Conservation (phyloP, 92 coral and sea anemone species). For the Porites lobata region DNA sequence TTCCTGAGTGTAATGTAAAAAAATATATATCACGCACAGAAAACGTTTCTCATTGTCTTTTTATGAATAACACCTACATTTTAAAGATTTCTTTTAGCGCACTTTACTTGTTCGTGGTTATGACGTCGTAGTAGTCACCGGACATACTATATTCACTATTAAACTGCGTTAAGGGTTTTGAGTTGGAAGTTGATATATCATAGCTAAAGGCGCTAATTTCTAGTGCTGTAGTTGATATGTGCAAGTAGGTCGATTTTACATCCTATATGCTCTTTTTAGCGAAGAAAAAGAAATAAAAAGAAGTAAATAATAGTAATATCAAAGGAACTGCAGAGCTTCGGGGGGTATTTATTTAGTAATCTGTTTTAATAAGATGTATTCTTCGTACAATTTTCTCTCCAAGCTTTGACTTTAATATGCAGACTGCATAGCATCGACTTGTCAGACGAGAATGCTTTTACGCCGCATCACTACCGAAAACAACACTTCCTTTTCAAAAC, state of each 20-base stretch:
- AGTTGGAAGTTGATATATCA: slow-evolving; percentile 11
- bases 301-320: neutral
- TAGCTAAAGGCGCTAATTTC: slow-evolving; percentile 2
- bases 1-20: neutral
- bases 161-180: slow-evolving; percentile 9
- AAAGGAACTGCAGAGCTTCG: neutral
- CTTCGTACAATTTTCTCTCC: neutral
- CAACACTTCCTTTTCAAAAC: slow-evolving; percentile 9
- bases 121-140: neutral
- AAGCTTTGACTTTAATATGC: neutral
- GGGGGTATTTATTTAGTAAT: neutral
- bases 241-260: neutral
- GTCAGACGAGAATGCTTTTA: neutral
- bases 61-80: neutral
- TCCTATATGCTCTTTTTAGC: neutral
- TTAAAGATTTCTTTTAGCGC: neutral
- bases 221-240: slow-evolving; percentile 2
- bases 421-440: neutral
- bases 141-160: neutral
- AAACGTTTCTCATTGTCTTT: neutral
- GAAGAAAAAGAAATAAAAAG: neutral
- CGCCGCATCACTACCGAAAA: neutral
- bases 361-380: neutral
- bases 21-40: neutral
- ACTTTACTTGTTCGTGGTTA: neutral